Percentiles rank a stretch among this genome's conserved stretches.
Evolutionary conservation across 2,888 invertebrate species (phyloP).

Genomic region (Mystacides longicornis): DNA sequence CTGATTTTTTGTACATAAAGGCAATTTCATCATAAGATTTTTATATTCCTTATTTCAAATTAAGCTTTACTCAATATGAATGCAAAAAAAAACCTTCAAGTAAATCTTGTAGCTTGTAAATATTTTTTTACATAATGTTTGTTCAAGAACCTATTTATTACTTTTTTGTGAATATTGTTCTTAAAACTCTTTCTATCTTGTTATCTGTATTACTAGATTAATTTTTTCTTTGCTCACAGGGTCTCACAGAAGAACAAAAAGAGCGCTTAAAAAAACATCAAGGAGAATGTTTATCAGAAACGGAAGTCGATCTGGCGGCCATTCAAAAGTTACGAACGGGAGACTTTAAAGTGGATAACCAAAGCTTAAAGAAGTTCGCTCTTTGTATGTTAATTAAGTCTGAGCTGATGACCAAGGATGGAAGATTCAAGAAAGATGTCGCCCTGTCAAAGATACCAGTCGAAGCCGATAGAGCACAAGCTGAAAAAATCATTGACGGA

Average conservation of each 20-base stretch:
- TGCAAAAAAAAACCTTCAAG: too few species aligned
- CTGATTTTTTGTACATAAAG: too few species aligned
- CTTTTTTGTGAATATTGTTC: too few species aligned
- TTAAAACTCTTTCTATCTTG: too few species aligned
- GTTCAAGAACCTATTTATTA: too few species aligned
- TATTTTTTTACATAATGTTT: too few species aligned
- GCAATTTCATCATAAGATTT: too few species aligned
- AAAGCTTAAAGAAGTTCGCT: constrained; percentile 42
- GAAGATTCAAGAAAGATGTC: constrained; percentile 48
- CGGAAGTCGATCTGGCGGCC: constrained; percentile 38
- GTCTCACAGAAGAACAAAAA: constrained; percentile 44
- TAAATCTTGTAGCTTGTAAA: too few species aligned
- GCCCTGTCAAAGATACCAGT: constrained; percentile 44
- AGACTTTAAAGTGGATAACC: constrained; percentile 43
- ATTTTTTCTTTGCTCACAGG: constrained; percentile 31
- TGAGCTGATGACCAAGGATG: constrained; percentile 47
- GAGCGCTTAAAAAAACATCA: constrained; percentile 46
- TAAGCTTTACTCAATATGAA: too few species aligned
- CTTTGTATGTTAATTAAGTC: constrained; percentile 46
- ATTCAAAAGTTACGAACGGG: constrained; percentile 43
- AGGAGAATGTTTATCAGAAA: constrained; percentile 40
- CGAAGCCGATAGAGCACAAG: constrained; percentile 42
- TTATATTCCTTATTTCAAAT: too few species aligned
- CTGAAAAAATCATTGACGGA: constrained; percentile 43
- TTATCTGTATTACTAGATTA: background rate